phyloP scores from a whole-genome alignment of 2,797 vertebrate species.

The Mus minutoides region DNA sequence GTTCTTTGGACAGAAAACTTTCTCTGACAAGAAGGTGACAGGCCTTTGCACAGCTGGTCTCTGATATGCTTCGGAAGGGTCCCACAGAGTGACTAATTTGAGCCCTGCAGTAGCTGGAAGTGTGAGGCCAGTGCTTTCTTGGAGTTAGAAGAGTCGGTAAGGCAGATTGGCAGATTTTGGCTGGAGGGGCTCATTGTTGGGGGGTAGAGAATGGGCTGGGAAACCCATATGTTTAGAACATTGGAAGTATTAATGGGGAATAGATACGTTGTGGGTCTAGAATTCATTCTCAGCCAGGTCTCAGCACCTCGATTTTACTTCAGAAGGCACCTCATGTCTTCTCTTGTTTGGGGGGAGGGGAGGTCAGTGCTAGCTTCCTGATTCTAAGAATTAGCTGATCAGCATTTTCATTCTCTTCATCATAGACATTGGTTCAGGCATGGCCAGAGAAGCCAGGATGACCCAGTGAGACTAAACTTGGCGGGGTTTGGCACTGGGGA shows the following conservation, averaged over 20 bases:
- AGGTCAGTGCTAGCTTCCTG: not conserved
- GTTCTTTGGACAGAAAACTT: constrained; percentile 98
- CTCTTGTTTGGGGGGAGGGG: not conserved
- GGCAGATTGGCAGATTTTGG: not conserved
- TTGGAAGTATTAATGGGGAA: not conserved
- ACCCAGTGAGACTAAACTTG: not conserved
- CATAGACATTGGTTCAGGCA: not conserved
- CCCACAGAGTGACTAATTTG: constrained; percentile 93
- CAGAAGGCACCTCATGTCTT: not conserved
- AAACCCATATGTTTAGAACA: not conserved
- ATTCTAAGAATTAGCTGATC: not conserved
- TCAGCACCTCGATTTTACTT: not conserved
- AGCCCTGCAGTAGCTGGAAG: constrained; percentile 89
- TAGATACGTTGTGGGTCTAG: not conserved
- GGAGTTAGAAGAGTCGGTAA: constrained; percentile 74
- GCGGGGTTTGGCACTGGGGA: not conserved
- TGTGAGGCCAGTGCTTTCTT: constrained; percentile 85
- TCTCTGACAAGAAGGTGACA: constrained; percentile 98
- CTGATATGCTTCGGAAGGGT: constrained; percentile 89
- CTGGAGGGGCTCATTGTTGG: not conserved
- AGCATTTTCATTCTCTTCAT: not conserved
- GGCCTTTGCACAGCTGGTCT: constrained; percentile 94
- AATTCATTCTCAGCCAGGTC: not conserved
- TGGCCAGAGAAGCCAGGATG: not conserved
- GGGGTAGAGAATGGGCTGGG: not conserved